Conservation (phyloP, 1,140 invertebrate species). For the Coptotermes formosanus region DNA sequence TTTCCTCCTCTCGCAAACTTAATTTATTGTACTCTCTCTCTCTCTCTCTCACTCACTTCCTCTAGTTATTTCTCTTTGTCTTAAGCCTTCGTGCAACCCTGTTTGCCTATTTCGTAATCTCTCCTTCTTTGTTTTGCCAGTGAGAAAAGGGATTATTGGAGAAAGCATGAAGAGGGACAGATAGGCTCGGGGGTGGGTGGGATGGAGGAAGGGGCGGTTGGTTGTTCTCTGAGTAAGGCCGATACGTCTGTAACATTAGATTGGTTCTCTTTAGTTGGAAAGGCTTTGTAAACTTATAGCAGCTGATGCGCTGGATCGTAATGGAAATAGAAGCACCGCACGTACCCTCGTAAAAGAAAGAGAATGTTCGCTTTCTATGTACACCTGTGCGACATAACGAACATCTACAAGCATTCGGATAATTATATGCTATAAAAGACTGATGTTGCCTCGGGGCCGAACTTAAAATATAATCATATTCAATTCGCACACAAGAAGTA, state of each 20-base stretch:
- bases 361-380: too few relatives aligned
- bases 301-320: background rate
- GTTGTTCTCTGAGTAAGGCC: background rate
- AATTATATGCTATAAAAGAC: background rate
- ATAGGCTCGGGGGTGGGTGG: background rate
- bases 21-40: background rate
- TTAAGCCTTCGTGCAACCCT: background rate
- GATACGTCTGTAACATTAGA: conserved; percentile 19
- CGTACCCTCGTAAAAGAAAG: too few relatives aligned
- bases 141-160: background rate
- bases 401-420: background rate
- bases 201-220: background rate
- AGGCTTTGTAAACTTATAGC: conserved; percentile 9
- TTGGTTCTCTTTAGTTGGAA: background rate
- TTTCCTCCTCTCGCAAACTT: background rate
- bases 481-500: too few relatives aligned
- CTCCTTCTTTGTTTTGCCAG: background rate
- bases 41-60: background rate
- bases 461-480: too few relatives aligned
- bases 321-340: too few relatives aligned
- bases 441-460: too few relatives aligned
- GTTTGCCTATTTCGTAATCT: background rate
- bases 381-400: too few relatives aligned
- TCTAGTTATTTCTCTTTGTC: background rate
- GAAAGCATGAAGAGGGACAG: background rate